phyloP scores from a whole-genome alignment of 2,797 vertebrate genomes.

The Rhinatrema bivittatum region DNA sequence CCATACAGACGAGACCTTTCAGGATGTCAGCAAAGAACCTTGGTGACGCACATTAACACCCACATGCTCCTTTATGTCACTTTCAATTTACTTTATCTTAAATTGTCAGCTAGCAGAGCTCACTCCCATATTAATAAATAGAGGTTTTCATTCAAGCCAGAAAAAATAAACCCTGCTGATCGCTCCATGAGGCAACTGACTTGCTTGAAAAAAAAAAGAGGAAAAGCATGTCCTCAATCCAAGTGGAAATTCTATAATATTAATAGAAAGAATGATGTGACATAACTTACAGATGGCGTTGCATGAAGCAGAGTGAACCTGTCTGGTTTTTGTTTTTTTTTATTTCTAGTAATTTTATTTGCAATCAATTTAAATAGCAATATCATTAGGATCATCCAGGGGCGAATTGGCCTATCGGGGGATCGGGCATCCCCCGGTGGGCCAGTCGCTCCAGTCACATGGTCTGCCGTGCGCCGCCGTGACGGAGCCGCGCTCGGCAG shows the following conservation, averaged over 20 bases:
- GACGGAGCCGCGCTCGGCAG: too few relatives aligned
- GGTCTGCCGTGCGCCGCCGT: too few relatives aligned
- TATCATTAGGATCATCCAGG: too few relatives aligned
- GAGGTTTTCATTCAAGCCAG: slow-evolving; percentile 51
- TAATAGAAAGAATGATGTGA: slow-evolving; percentile 9
- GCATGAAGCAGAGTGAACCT: too few relatives aligned
- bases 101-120: slow-evolving; percentile 57
- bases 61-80: slow-evolving; percentile 51
- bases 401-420: too few relatives aligned
- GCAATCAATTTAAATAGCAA: too few relatives aligned
- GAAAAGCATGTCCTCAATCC: slow-evolving; percentile 20
- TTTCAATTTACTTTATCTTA: slow-evolving; percentile 62
- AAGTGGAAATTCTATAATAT: slow-evolving; percentile 10
- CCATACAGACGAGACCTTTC: slow-evolving; percentile 48
- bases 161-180: slow-evolving; percentile 52
- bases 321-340: too few relatives aligned
- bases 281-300: too few relatives aligned
- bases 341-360: too few relatives aligned
- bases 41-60: slow-evolving; percentile 49
- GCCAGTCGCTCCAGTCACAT: too few relatives aligned
- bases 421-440: too few relatives aligned
- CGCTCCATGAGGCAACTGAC: slow-evolving; percentile 39
- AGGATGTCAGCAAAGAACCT: slow-evolving; percentile 48
- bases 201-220: slow-evolving; percentile 25
- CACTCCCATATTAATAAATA: slow-evolving; percentile 54